These are phyloP conservation scores for Rhea americana DNA, from an alignment of 2,113 vertebrate species.

Conservation along the genomic window DNA sequence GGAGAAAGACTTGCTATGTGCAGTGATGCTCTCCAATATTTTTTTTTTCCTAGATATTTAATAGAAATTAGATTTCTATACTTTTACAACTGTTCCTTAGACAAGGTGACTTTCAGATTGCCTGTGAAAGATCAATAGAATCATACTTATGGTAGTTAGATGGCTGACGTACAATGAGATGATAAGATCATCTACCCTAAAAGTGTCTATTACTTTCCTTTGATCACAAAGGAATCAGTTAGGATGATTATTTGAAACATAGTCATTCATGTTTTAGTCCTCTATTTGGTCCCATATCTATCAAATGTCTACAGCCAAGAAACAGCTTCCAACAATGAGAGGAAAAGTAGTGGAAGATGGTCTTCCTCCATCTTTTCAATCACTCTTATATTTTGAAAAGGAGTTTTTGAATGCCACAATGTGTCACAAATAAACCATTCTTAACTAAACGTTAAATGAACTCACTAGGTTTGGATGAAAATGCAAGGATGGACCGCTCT, in stretches of 20 bases:
- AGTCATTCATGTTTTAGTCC: neutral
- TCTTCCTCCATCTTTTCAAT: neutral
- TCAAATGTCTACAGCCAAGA: neutral
- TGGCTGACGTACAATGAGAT: neutral
- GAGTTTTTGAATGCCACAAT: neutral
- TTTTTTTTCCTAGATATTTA: neutral
- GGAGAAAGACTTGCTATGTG: neutral
- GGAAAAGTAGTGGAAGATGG: neutral
- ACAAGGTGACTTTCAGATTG: neutral
- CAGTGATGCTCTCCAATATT: rapidly evolving
- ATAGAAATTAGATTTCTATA: neutral
- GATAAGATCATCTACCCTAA: neutral
- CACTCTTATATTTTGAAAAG: rapidly evolving
- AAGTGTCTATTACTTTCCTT: neutral
- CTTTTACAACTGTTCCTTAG: neutral
- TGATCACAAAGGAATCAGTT: neutral
- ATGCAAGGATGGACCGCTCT: neutral
- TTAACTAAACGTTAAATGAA: neutral
- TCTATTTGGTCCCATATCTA: neutral
- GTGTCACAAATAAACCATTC: neutral
- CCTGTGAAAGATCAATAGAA: neutral
- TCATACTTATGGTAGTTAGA: neutral
- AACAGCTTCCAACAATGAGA: neutral
- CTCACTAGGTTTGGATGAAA: neutral
- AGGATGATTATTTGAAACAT: neutral